phyloP scores from a whole-genome alignment of 2,797 vertebrate species.

The Coreius guichenoti region DNA sequence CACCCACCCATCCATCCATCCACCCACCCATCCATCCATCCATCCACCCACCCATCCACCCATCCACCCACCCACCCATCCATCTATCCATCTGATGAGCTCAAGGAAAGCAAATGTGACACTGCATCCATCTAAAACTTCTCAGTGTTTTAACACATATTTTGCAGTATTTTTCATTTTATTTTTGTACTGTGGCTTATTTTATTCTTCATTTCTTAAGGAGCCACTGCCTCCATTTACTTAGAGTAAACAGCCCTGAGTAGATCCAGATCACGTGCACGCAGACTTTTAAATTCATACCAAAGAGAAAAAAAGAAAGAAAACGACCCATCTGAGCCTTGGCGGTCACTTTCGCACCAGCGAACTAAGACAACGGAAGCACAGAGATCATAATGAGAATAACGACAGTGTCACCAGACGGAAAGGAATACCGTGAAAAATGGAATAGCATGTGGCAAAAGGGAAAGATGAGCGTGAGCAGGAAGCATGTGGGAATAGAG shows the following conservation, averaged over 20 bases:
- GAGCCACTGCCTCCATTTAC: not conserved
- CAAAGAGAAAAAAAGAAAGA: slow-evolving; percentile 25
- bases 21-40: no score
- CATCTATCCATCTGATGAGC: no score
- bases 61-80: no score
- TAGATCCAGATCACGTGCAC: slow-evolving; percentile 5
- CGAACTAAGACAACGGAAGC: slow-evolving; percentile 54
- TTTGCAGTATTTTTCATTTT: not conserved
- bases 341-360: slow-evolving; percentile 54
- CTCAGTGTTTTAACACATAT: not conserved
- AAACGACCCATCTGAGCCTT: slow-evolving; percentile 43
- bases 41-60: no score
- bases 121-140: not conserved
- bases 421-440: slow-evolving; percentile 66
- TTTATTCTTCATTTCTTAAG: not conserved
- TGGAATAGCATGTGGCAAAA: slow-evolving; percentile 58
- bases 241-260: not conserved
- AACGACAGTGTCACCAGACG: slow-evolving; percentile 69
- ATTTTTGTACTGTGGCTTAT: not conserved
- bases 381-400: slow-evolving; percentile 63
- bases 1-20: no score
- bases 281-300: slow-evolving; percentile 5
- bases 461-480: slow-evolving; percentile 58
- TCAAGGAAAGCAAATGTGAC: not conserved
- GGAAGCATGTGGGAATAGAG: slow-evolving; percentile 53